Conservation (phyloP, 2,113 vertebrate species). For the Erpornis zantholeuca region DNA sequence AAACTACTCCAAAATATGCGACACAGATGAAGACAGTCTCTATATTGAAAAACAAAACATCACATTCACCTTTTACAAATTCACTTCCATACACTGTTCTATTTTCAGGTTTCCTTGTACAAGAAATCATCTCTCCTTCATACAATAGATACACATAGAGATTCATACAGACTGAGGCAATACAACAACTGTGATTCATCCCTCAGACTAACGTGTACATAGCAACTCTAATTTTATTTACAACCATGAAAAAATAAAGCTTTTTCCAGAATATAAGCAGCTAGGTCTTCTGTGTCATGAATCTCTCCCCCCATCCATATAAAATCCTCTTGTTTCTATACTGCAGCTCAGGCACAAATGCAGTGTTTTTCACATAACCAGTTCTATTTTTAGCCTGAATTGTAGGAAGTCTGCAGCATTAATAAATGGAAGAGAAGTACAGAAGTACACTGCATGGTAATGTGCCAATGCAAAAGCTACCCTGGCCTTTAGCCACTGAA, state of each 20-base stretch:
- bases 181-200: neutral
- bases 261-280: conserved; percentile 41
- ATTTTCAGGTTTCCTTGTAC: neutral
- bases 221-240: conserved; percentile 60
- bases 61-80: neutral
- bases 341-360: conserved; percentile 74
- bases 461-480: conserved; percentile 67
- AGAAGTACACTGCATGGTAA: conserved; percentile 69
- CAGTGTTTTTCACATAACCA: conserved; percentile 83
- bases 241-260: conserved; percentile 39
- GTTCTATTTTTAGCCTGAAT: conserved; percentile 91
- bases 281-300: conserved; percentile 26
- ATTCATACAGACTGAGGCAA: conserved; percentile 2
- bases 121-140: neutral
- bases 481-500: conserved; percentile 80
- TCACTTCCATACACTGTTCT: neutral
- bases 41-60: neutral
- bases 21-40: neutral
- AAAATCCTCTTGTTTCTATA: conserved; percentile 56
- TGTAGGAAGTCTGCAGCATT: conserved; percentile 84
- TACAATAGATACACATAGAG: neutral
- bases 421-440: conserved; percentile 77
- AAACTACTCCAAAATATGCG: neutral
- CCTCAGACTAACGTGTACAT: neutral
- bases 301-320: neutral